Conservation (phyloP, 2,797 vertebrate genomes). For the Antrozous pallidus region DNA sequence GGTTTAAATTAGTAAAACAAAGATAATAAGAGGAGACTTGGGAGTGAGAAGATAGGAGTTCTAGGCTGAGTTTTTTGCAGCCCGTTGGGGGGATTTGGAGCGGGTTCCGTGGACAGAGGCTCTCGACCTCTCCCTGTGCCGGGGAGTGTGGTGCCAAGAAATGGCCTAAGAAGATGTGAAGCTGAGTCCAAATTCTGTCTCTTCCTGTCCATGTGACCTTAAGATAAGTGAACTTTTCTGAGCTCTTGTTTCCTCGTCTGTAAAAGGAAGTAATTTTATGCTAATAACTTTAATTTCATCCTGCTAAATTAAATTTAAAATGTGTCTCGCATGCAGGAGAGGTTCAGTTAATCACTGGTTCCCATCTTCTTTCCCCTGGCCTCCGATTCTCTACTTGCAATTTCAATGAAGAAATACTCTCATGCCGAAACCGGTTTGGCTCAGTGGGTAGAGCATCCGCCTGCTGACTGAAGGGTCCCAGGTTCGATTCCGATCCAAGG, state of each 20-base stretch:
- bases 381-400: background rate
- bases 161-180: background rate
- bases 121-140: background rate
- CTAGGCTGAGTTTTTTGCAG: background rate
- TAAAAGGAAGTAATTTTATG: background rate
- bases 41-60: background rate
- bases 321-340: background rate
- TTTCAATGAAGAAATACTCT: background rate
- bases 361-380: background rate
- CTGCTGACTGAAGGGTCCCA: too few species aligned
- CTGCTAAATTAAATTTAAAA: background rate
- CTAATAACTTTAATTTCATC: background rate
- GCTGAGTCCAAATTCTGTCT: background rate
- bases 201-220: background rate
- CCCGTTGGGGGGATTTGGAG: background rate
- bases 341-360: background rate
- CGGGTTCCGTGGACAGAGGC: accelerated
- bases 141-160: accelerated
- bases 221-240: background rate
- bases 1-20: background rate
- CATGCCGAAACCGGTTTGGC: too few species aligned
- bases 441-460: too few species aligned
- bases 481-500: too few species aligned
- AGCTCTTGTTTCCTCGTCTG: background rate
- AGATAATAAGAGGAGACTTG: background rate